These are phyloP conservation scores for Mimachlamys varia DNA, from an alignment of 2,888 invertebrate species.

Conservation along the genomic window DNA sequence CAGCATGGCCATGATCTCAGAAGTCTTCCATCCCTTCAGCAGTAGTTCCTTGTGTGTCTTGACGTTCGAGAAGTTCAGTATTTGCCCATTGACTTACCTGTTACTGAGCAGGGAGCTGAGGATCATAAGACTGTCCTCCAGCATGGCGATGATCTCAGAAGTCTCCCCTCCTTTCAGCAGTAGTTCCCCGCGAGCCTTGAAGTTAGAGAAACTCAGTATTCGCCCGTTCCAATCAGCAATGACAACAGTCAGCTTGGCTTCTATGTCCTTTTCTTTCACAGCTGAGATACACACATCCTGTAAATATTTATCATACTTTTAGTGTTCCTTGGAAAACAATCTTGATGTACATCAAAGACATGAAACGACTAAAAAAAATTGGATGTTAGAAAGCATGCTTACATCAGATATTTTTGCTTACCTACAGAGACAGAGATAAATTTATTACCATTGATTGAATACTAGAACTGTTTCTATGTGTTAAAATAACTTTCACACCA, in stretches of 20 bases:
- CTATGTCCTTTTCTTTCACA: constrained; percentile 94
- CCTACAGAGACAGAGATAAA: no score
- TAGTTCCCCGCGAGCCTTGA: constrained; percentile 92
- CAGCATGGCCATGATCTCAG: constrained; percentile 89
- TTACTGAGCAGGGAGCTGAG: constrained; percentile 93
- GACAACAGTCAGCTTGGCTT: constrained; percentile 92
- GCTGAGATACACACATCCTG: constrained; percentile 94
- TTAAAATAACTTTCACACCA: no score
- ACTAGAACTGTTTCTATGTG: no score
- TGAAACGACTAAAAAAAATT: no score
- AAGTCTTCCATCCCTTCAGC: constrained; percentile 82
- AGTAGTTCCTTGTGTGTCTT: no score
- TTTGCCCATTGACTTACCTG: constrained; percentile 83
- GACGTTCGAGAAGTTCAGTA: no score
- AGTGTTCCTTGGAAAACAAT: no score
- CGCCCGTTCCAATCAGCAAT: constrained; percentile 91
- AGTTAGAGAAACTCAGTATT: constrained; percentile 87
- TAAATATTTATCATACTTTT: constrained; percentile 37
- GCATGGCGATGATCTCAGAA: constrained; percentile 88
- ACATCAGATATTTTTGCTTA: no score
- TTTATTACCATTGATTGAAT: no score
- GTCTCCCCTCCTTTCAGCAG: constrained; percentile 87
- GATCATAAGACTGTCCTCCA: constrained; percentile 94
- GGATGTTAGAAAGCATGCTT: no score
- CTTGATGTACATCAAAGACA: no score